phyloP scores from a whole-genome alignment of 2,888 invertebrate species.

The Ptilodon capucinus region DNA sequence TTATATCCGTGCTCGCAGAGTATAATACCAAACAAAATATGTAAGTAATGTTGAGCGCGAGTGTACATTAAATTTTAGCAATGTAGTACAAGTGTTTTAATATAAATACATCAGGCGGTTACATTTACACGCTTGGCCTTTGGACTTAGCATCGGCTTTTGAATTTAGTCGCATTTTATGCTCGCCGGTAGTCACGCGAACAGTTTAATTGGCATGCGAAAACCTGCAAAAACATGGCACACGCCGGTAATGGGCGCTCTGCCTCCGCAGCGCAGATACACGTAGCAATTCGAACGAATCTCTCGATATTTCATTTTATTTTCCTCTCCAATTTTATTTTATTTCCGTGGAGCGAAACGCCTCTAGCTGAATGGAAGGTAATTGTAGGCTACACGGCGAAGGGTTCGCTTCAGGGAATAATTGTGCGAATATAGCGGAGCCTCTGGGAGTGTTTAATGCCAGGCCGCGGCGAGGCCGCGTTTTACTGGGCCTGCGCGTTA shows the following conservation, averaged over 20 bases:
- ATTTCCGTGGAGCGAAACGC: constrained; percentile 60
- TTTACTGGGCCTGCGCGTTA: constrained; percentile 65
- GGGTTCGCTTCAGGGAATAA: constrained; percentile 80
- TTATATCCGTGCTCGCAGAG: constrained; percentile 36
- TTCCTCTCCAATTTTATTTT: constrained; percentile 73
- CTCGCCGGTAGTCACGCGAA: constrained; percentile 36
- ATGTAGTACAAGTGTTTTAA: constrained; percentile 40
- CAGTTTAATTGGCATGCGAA: constrained; percentile 51
- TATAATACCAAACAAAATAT: constrained; percentile 21
- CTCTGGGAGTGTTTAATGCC: constrained; percentile 78
- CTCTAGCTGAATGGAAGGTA: constrained; percentile 76
- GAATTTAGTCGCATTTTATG: constrained; percentile 49
- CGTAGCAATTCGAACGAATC: constrained; percentile 65
- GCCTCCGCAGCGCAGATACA: constrained; percentile 43
- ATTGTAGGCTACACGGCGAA: constrained; percentile 74
- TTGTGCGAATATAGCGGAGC: constrained; percentile 73
- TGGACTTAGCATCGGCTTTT: constrained; percentile 35
- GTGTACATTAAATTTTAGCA: constrained; percentile 53
- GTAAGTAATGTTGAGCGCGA: constrained; percentile 42
- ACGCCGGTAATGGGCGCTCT: constrained; percentile 36
- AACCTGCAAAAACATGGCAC: constrained; percentile 37
- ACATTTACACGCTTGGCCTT: constrained; percentile 36
- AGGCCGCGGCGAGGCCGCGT: constrained; percentile 65
- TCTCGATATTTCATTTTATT: constrained; percentile 74
- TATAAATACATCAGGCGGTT: constrained; percentile 21